phyloP scores from a whole-genome alignment of 2,888 invertebrate species.

The Drosophila leonis region DNA sequence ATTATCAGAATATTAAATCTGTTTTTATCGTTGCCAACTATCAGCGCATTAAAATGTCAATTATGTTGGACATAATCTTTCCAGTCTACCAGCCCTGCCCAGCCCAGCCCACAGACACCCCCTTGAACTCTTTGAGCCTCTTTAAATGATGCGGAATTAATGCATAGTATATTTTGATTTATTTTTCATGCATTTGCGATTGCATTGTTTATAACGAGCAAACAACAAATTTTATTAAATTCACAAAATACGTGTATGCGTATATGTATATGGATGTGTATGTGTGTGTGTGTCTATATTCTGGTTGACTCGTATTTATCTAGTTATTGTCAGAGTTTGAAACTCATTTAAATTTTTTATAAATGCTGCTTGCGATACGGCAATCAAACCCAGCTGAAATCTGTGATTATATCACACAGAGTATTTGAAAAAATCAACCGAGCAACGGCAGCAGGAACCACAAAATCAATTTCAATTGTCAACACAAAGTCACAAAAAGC shows the following conservation, averaged over 20 bases:
- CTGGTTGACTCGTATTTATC: constrained; percentile 4
- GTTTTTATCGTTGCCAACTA: constrained; percentile 73
- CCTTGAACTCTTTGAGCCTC: constrained; percentile 9
- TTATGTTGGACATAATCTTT: constrained; percentile 59
- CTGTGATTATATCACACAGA: constrained; percentile 49
- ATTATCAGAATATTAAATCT: constrained; percentile 81
- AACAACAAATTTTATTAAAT: constrained; percentile 39
- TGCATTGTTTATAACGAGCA: constrained; percentile 40
- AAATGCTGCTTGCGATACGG: constrained; percentile 33
- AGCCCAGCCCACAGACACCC: not conserved
- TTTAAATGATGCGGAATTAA: constrained; percentile 49
- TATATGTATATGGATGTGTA: not conserved
- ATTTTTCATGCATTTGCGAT: constrained; percentile 41
- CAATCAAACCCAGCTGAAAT: constrained; percentile 49
- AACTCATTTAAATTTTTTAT: constrained; percentile 64
- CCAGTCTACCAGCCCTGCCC: constrained; percentile 4
- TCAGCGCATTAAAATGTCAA: constrained; percentile 81
- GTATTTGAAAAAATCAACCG: constrained; percentile 46
- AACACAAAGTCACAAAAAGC: constrained; percentile 73
- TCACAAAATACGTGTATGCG: constrained; percentile 3
- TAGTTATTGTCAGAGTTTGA: constrained; percentile 22
- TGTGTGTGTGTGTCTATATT: not conserved
- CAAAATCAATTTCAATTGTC: constrained; percentile 82
- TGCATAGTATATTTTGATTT: constrained; percentile 54
- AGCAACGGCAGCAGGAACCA: constrained; percentile 52